phyloP scores from a whole-genome alignment of 2,113 vertebrate genomes.

The Coptodon rendalli region DNA sequence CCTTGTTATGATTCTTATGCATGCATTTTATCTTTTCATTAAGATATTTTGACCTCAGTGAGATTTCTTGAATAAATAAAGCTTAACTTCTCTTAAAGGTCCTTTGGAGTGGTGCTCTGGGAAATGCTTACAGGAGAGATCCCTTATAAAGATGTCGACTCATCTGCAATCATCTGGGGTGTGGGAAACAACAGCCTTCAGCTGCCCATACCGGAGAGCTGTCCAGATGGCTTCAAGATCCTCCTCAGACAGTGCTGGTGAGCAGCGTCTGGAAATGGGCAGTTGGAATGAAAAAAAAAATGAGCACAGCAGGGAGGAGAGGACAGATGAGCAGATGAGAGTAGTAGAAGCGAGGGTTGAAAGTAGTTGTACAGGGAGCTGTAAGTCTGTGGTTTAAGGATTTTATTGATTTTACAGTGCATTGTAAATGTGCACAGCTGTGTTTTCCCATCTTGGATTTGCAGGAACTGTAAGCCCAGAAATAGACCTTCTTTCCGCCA shows the following conservation, averaged over 20 bases:
- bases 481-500: conserved; percentile 95
- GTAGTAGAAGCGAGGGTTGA: not conserved
- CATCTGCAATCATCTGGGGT: conserved; percentile 97
- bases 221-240: conserved; percentile 97
- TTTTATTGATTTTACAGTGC: conserved; percentile 28
- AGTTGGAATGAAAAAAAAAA: not conserved
- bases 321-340: not conserved
- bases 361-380: not conserved
- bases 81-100: conserved; percentile 33
- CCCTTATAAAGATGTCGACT: conserved; percentile 97
- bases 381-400: not conserved
- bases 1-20: not conserved
- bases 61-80: not conserved
- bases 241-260: conserved; percentile 96
- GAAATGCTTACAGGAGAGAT: conserved; percentile 95
- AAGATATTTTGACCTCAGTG: not conserved
- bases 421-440: conserved; percentile 16
- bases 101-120: conserved; percentile 88
- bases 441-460: conserved; percentile 22
- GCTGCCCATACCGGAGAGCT: conserved; percentile 90
- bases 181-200: conserved; percentile 98
- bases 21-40: not conserved
- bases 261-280: conserved; percentile 44
- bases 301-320: not conserved
- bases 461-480: conserved; percentile 93